A percentile compares a stretch with the other conserved stretches of the same genome.
These are phyloP conservation scores for Alca torda DNA, from an alignment of 2,797 vertebrate species.

Conservation along the genomic window DNA sequence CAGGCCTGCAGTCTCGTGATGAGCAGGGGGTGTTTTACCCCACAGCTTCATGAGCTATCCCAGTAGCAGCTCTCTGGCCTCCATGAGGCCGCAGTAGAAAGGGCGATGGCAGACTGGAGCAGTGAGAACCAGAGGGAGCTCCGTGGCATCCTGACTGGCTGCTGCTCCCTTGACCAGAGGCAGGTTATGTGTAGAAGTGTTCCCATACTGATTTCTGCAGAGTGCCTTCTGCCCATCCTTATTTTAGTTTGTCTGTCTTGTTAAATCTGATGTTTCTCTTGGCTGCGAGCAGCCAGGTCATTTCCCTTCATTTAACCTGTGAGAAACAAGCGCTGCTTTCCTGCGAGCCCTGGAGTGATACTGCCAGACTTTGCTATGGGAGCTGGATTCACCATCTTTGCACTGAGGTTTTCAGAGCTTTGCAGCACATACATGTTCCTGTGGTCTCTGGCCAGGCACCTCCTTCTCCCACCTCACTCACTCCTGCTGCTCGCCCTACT, in stretches of 20 bases:
- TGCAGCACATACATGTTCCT: neutral
- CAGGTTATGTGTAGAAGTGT: neutral
- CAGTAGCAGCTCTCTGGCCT: neutral
- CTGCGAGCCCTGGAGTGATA: neutral
- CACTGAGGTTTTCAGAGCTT: neutral
- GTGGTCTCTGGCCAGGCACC: neutral
- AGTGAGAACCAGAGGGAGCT: neutral
- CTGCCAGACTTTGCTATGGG: neutral
- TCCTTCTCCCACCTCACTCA: neutral
- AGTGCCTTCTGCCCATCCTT: neutral
- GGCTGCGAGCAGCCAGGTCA: neutral
- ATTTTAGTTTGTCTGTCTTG: neutral
- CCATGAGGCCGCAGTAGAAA: fast-evolving
- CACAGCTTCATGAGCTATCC: fast-evolving
- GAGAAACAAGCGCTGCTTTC: neutral
- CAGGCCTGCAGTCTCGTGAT: neutral
- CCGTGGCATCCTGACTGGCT: neutral
- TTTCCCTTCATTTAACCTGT: neutral
- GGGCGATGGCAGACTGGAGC: neutral
- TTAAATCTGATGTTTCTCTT: neutral
- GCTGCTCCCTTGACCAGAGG: neutral
- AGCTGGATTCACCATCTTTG: neutral
- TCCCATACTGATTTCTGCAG: neutral
- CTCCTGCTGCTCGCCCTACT: neutral
- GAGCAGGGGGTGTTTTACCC: neutral